Evolutionary conservation across 2,113 vertebrate genomes (phyloP).

Genomic region (Solenodon paradoxus): DNA sequence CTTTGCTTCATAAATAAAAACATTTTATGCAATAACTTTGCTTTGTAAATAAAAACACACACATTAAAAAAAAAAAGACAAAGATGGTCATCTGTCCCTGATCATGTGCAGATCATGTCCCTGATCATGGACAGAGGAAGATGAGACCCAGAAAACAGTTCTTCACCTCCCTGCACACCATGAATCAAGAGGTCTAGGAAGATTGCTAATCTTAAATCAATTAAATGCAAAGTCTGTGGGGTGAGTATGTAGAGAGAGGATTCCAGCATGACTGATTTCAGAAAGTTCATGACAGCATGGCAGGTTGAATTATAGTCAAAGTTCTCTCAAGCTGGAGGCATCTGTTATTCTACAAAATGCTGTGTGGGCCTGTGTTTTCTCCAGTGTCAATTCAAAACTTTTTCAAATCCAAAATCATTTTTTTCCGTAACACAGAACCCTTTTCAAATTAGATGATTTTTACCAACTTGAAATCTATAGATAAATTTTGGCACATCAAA

Average conservation of each 20-base stretch:
- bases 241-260: rapidly evolving
- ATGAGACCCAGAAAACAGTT: too few species aligned
- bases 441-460: neutral
- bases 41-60: too few species aligned
- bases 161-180: too few species aligned
- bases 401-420: too few species aligned
- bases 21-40: too few species aligned
- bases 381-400: neutral
- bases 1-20: neutral
- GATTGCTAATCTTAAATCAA: too few species aligned
- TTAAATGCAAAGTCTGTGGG: too few species aligned
- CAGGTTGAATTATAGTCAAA: neutral
- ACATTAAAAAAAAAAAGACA: neutral
- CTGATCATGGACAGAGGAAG: too few species aligned
- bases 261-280: neutral
- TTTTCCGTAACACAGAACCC: neutral
- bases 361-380: neutral
- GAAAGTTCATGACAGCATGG: neutral
- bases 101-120: too few species aligned
- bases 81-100: rapidly evolving
- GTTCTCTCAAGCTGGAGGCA: neutral
- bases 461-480: neutral
- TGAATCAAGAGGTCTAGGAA: neutral
- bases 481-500: neutral
- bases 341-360: neutral